phyloP scores from a whole-genome alignment of 92 coral and sea anemone species.

The Pocillopora grandis region DNA sequence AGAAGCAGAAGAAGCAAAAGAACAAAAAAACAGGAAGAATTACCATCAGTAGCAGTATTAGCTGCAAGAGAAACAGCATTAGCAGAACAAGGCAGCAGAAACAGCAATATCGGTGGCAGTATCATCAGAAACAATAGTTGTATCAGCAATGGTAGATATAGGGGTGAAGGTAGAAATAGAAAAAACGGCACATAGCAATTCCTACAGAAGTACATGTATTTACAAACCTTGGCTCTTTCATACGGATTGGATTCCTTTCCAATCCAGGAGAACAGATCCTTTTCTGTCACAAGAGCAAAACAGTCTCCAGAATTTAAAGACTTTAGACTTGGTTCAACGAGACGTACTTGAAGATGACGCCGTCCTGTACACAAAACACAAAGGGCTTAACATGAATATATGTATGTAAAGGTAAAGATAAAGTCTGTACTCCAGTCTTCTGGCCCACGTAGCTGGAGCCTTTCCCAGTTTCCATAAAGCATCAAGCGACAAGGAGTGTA shows the following conservation, averaged over 20 bases:
- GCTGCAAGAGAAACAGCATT: no score
- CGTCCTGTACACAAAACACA: constrained; percentile 63
- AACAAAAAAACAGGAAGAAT: no score
- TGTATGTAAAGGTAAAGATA: background rate
- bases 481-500: background rate
- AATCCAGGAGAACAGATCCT: constrained; percentile 94
- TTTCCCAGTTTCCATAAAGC: background rate
- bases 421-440: background rate
- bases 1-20: no score
- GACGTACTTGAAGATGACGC: constrained; percentile 91
- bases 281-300: constrained; percentile 84
- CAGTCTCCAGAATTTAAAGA: constrained; percentile 97
- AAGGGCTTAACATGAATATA: background rate
- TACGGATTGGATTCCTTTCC: constrained; percentile 91
- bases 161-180: no score
- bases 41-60: no score
- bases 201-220: background rate
- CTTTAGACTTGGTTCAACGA: constrained; percentile 88
- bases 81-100: no score
- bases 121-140: no score
- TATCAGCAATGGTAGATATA: no score
- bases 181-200: background rate
- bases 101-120: no score
- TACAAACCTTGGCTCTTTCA: constrained; percentile 92
- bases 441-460: no score